Conservation (phyloP, 2,797 vertebrate species). For the Mionectes olivaceus region DNA sequence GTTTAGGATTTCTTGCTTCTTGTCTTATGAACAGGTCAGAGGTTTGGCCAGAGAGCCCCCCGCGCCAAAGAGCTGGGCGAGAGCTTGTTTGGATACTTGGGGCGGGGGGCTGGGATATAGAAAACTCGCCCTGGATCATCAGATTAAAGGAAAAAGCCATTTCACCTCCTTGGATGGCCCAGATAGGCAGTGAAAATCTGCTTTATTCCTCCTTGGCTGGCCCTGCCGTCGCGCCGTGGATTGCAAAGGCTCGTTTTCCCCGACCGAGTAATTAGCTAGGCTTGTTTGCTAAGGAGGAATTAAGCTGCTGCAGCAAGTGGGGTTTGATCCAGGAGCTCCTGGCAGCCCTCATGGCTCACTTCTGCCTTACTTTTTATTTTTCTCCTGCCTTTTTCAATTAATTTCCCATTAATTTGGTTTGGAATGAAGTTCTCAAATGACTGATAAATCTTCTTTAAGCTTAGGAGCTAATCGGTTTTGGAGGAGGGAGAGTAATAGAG, state of each 20-base stretch:
- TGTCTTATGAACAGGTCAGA: neutral
- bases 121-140: neutral
- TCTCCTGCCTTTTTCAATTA: conserved; percentile 27
- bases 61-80: fast-evolving
- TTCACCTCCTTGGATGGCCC: neutral
- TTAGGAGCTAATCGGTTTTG: neutral
- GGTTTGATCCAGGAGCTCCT: neutral
- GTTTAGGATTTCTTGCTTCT: conserved; percentile 24
- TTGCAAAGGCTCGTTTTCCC: neutral
- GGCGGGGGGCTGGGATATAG: neutral
- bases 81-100: neutral
- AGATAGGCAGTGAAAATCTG: neutral
- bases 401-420: conserved; percentile 44
- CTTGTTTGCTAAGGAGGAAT: neutral
- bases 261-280: neutral
- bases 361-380: conserved; percentile 14
- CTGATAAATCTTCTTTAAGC: conserved; percentile 43
- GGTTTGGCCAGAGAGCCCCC: neutral
- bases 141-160: neutral
- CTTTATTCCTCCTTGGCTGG: neutral
- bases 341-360: neutral
- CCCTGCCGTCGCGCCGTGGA: fast-evolving
- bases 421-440: conserved; percentile 27
- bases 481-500: neutral
- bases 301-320: neutral